Evolutionary conservation across 2,797 vertebrate species (phyloP), one percentile per base, ranked within the genome.

Genomic region (Tokudaia muenninki): DNA sequence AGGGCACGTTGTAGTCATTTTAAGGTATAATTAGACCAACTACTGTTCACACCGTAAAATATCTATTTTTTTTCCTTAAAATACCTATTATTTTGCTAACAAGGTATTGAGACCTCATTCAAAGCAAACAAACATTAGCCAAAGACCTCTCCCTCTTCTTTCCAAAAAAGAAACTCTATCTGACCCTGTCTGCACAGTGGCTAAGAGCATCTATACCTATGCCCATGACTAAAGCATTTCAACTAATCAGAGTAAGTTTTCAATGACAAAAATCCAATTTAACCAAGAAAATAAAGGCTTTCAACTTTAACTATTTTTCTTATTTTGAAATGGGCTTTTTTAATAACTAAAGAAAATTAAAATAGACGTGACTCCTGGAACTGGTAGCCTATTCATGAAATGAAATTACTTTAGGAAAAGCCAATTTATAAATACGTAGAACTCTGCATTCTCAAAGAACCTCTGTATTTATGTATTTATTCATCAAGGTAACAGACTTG

Each of bases 341-440:
- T 80, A 96, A 96, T 96, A 97, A 97, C 92, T 67, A 94, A 94
- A 95, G 86, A 94, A 97, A 97, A 95, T 55, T 95, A 97, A 97
- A 94, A 96, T 19, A 95, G 78, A 97, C 80, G 92, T 31, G 59
- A 82, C 92, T 93, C 77, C 83, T 84, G 34, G 34, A 97, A 98
- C 87, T n/a, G 91, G 84, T 91, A 78, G 90, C 92, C 88, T 97
- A 97, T 77, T 92, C 96, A 96, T 63, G 92, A 63, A 93, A 97
- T 87, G 77, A 93, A 96, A 97, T 72, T 74, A 90, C 61, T 92
- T 95, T 93, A 89, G 61, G 57, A 89, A 95, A 94, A 96, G 67
- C 90, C 93, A 87, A 92, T 96, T 95, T 97, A 80, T 97, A 96
- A 87, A 19, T 75, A 97, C 41, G 91, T 0, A 88, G 72, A 95